phyloP scores from a whole-genome alignment of 2,888 invertebrate genomes.

The Acleris sparsana region DNA sequence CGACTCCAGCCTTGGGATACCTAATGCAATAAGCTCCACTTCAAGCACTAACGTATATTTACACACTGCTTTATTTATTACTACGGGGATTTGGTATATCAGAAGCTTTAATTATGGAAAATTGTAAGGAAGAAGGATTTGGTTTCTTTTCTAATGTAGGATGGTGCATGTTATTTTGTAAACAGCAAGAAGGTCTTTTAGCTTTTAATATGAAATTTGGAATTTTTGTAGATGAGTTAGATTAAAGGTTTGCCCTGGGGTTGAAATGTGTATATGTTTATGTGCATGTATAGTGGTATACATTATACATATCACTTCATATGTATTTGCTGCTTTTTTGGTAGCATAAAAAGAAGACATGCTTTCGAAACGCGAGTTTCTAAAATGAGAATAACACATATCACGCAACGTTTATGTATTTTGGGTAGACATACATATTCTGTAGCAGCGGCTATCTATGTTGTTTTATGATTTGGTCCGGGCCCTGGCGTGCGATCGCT shows the following conservation, averaged over 20 bases:
- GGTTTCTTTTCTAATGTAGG: neutral
- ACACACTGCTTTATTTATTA: constrained; percentile 37
- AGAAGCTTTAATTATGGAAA: constrained; percentile 29
- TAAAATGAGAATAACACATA: too few species aligned
- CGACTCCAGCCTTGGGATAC: constrained; percentile 67
- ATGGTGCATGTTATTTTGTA: neutral
- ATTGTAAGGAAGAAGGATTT: neutral
- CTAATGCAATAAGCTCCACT: constrained; percentile 69
- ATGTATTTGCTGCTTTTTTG: too few species aligned
- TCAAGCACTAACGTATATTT: constrained; percentile 46
- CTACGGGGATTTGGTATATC: constrained; percentile 31
- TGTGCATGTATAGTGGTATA: too few species aligned
- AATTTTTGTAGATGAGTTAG: too few species aligned
- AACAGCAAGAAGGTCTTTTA: too few species aligned
- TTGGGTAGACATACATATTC: neutral
- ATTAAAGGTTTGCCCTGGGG: too few species aligned
- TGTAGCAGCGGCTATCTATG: constrained; percentile 40
- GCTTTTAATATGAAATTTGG: too few species aligned
- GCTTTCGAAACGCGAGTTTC: too few species aligned
- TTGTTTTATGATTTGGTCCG: constrained; percentile 45
- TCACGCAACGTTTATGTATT: too few species aligned
- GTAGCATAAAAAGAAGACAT: too few species aligned
- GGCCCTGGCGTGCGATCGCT: constrained; percentile 47
- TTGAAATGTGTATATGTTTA: too few species aligned
- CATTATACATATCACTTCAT: too few species aligned